Conservation (phyloP, 2,113 vertebrate genomes). For the Albula glossodonta region DNA sequence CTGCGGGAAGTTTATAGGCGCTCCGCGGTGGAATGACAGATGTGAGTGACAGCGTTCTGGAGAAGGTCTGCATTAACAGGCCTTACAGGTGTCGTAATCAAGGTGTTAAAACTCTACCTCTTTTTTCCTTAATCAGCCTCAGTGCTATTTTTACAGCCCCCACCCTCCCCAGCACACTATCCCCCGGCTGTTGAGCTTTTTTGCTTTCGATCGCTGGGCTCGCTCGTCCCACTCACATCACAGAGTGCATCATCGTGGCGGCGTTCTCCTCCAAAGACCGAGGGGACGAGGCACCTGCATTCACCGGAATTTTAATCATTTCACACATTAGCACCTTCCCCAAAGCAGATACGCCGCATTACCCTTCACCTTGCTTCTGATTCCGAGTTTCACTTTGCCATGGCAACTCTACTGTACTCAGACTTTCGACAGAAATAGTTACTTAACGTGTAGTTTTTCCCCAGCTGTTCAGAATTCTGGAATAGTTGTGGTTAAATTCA, state of each 20-base stretch:
- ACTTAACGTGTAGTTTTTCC: not conserved
- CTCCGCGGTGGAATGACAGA: slow-evolving; percentile 61
- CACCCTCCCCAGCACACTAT: slow-evolving; percentile 20
- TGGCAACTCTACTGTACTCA: not conserved
- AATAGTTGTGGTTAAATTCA: not conserved
- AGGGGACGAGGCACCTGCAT: not conserved
- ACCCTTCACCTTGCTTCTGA: not conserved
- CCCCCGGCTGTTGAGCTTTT: slow-evolving; percentile 59
- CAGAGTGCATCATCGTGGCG: not conserved
- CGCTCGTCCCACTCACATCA: slow-evolving; percentile 35
- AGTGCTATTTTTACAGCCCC: slow-evolving; percentile 71
- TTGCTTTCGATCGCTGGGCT: slow-evolving; percentile 59
- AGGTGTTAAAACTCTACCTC: slow-evolving; percentile 66
- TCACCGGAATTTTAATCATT: not conserved
- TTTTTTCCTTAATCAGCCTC: slow-evolving; percentile 69
- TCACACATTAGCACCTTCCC: not conserved
- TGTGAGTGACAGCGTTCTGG: slow-evolving; percentile 64
- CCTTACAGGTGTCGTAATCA: slow-evolving; percentile 74
- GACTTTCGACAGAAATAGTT: not conserved
- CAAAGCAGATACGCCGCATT: not conserved
- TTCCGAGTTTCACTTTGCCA: not conserved
- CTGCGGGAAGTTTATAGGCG: slow-evolving; percentile 54
- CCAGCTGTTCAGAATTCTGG: not conserved
- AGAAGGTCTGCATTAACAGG: slow-evolving; percentile 61
- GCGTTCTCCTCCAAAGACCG: not conserved